Percentiles rank a stretch among this genome's conserved stretches.
Conservation (phyloP, 2,888 invertebrate genomes). For the Drosophila niveifrons region DNA sequence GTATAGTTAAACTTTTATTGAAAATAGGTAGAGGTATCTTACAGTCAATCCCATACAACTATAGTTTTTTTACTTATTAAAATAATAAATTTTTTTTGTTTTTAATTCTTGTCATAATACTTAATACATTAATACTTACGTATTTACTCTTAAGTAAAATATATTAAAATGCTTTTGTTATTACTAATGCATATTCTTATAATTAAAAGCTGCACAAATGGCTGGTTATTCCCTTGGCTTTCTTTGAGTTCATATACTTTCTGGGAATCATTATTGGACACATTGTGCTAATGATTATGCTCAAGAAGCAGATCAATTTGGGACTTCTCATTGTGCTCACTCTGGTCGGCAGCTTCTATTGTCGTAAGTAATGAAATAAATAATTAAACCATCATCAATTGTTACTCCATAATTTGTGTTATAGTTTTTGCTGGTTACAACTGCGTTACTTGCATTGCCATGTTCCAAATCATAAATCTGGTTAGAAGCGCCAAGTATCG, state of each 20-base stretch:
- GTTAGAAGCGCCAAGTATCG: conserved; percentile 76
- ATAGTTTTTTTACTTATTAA: no score
- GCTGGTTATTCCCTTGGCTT: conserved; percentile 78
- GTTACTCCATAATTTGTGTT: background rate
- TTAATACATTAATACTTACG: no score
- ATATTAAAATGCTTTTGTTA: no score
- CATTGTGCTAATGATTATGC: conserved; percentile 81
- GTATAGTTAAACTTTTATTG: no score
- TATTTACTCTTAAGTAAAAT: no score
- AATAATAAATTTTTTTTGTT: no score
- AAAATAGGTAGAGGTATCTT: no score
- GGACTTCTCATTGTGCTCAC: conserved; percentile 82
- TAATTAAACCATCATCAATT: background rate
- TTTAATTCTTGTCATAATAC: no score
- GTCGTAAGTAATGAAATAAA: conserved; percentile 68
- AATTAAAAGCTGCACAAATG: conserved; percentile 76
- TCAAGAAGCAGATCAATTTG: conserved; percentile 65
- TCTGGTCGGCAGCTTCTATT: conserved; percentile 81
- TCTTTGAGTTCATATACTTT: conserved; percentile 73
- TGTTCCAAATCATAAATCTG: conserved; percentile 82
- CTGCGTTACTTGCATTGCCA: conserved; percentile 77
- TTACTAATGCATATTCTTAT: no score
- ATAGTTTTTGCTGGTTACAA: conserved; percentile 83
- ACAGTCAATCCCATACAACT: no score
- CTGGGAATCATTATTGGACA: conserved; percentile 60